A percentile compares a stretch with the other conserved stretches of the same genome.
Conservation (phyloP, 2,113 vertebrate species). For the Mustela lutreola region DNA sequence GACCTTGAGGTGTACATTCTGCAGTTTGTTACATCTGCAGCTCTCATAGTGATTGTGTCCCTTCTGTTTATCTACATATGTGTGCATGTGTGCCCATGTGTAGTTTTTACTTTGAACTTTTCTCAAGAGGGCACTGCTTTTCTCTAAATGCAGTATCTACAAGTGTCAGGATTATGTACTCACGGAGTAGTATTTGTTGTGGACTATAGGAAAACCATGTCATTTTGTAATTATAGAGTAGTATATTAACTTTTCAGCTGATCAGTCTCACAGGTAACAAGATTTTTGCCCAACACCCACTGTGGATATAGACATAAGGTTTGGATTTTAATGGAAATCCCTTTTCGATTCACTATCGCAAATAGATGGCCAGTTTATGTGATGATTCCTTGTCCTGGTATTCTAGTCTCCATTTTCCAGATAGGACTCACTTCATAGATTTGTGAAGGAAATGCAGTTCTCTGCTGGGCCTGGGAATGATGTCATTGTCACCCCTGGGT, state of each 20-base stretch:
- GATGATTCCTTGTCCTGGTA: background rate
- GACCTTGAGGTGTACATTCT: background rate
- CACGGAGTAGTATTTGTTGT: background rate
- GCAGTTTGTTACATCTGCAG: background rate
- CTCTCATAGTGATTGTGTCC: background rate
- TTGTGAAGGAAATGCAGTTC: background rate
- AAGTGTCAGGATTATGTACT: background rate
- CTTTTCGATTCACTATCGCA: background rate
- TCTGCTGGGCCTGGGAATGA: background rate
- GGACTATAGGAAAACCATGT: background rate
- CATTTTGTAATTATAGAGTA: background rate
- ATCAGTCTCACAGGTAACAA: background rate
- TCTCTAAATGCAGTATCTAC: background rate
- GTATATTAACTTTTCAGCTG: background rate
- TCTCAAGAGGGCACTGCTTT: background rate
- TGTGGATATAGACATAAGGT: background rate
- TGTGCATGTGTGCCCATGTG: background rate
- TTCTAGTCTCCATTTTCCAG: background rate
- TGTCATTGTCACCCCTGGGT: fast-evolving
- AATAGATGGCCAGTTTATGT: background rate
- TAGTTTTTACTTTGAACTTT: background rate
- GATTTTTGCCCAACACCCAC: background rate
- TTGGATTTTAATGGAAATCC: background rate
- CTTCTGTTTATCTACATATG: background rate
- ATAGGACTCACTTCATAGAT: background rate